Base-by-base conservation (phyloP, 2,888 invertebrate species). In the Lasioglossum figueresi region DNA sequence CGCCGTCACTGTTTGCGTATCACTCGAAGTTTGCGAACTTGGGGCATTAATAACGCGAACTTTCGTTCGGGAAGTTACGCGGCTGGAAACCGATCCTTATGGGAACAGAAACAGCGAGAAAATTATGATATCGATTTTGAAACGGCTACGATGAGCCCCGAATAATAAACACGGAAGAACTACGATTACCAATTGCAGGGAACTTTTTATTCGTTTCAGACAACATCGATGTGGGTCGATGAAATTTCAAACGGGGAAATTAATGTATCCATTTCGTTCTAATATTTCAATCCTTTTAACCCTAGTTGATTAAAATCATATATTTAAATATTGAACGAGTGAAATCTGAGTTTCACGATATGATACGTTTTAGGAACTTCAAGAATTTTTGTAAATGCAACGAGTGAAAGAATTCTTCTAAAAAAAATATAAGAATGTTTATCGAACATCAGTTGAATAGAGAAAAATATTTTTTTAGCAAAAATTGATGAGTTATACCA, bases 41-140 rank as follows among this genome's bases (percentile, higher is more conserved):
- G 27, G 27, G 52, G 37, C 76, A 43, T 82, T 84, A 78, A 78
- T 78, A 84, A 84, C 37, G 73, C 19, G 31, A 81, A 74, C 45
- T 74, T 76, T 80, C 71, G 23, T 63, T 37, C 14, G 12, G 34
- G 66, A 66, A 80, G 80, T 63, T 34, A 14, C 72, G 71, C n/a
- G 78, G 27, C 27, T 6, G 52, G 1, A 52, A 52, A 23, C 52
- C 23, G 8, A 52, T 23, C 52, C 23, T 52, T 52, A 2, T 52
- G 52, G 52, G 23, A 52, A 23, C 23, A 23, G 52, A 23, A 52
- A 52, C 23, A 8, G 19, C 8, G 23, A 8, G 23, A 8, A 6
- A 52, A 52, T 23, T 8, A 52, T 23, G 23, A 5, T 23, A 52
- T 52, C 23, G 23, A 52, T 1, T 23, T 23, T 2, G 48, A 23